phyloP scores from a whole-genome alignment of 1,140 invertebrate genomes.

The Gonioctena quinquepunctata region DNA sequence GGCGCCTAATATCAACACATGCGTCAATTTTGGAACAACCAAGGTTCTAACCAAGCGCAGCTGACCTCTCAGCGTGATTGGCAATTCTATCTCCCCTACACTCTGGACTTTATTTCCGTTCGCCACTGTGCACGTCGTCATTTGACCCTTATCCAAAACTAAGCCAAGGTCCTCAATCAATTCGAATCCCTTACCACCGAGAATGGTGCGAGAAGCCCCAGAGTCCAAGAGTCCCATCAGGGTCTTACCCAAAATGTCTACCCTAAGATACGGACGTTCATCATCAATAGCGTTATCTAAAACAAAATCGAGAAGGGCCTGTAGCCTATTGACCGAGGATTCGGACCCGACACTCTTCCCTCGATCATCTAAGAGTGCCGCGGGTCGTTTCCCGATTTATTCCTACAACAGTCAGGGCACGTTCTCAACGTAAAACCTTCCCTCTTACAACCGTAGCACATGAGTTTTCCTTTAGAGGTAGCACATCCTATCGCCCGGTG shows the following conservation, averaged over 20 bases:
- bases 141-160: not conserved
- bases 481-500: not conserved
- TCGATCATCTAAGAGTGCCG: not conserved
- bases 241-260: constrained; percentile 16
- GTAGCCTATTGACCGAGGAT: not conserved
- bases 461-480: not conserved
- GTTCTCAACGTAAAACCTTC: not conserved
- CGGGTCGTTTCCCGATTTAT: not conserved
- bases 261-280: constrained; percentile 47
- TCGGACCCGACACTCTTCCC: not conserved
- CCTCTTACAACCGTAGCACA: constrained; percentile 20
- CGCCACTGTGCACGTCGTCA: not conserved
- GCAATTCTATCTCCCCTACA: not conserved
- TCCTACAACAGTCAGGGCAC: not conserved
- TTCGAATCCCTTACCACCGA: not conserved
- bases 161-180: not conserved
- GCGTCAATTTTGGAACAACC: not conserved
- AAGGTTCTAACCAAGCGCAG: not conserved
- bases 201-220: not conserved
- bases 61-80: not conserved
- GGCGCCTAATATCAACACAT: not conserved
- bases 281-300: constrained; percentile 10
- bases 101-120: not conserved
- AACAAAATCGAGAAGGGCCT: not conserved
- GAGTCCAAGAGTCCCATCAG: not conserved